phyloP scores from a whole-genome alignment of 2,888 invertebrate species.

The Phalera bucephala region DNA sequence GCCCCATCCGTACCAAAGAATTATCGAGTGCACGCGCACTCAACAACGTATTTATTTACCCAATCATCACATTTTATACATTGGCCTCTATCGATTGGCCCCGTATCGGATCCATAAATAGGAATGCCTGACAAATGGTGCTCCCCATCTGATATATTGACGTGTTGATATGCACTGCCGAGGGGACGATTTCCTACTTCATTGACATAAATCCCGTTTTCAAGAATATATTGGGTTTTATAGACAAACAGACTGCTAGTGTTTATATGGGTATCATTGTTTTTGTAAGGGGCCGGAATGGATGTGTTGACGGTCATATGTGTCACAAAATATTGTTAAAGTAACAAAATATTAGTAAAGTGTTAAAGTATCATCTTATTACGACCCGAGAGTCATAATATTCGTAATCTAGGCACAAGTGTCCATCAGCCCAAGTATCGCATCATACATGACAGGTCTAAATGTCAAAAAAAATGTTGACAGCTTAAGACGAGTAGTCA shows the following conservation, averaged over 20 bases:
- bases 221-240: conserved; percentile 42
- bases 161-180: conserved; percentile 55
- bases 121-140: conserved; percentile 55
- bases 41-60: conserved; percentile 11
- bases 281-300: conserved; percentile 29
- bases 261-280: conserved; percentile 31
- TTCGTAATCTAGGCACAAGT: no score
- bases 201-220: conserved; percentile 48
- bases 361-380: no score
- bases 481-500: no score
- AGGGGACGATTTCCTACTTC: conserved; percentile 48
- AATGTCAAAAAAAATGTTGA: no score
- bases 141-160: conserved; percentile 57
- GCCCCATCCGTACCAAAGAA: no score
- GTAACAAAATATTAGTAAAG: no score
- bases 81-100: conserved; percentile 27
- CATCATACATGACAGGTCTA: no score
- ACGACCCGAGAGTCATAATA: no score
- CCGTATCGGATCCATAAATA: conserved; percentile 50
- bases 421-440: no score
- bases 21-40: conserved; percentile 17
- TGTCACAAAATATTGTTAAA: no score
- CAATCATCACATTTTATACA: conserved; percentile 7
- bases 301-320: neutral
- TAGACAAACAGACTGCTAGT: conserved; percentile 33